Evolutionary conservation across 2,113 vertebrate genomes (phyloP), one percentile per base, ranked within the genome.

Genomic region (Lipophrys pholis): DNA sequence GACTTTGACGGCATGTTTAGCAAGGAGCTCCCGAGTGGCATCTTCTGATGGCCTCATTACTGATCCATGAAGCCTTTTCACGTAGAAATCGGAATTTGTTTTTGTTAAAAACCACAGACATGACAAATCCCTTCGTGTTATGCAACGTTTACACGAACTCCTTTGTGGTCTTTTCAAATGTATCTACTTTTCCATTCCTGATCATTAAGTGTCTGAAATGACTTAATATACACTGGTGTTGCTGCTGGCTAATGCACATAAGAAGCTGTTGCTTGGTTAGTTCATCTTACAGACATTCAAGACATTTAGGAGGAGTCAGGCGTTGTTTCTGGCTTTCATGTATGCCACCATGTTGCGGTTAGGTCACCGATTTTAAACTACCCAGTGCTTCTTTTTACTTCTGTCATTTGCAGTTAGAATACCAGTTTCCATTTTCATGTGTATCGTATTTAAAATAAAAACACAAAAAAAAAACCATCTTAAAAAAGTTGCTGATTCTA

Each of bases 1-100:
- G 96, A 97, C 89, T 95, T 99, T 40, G 96, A 98, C 89, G 96
- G 96, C 91, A 96, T 99, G 96, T 99, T 99, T 90, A 98, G 95
- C 84, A 97, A 97, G 91, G 98, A 99, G 61, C 87, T 99, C 71
- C 97, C 96, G 63, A 97, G 94, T 2, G 97, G 97, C 11, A 98
- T 99, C 80, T 99, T 99, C 92, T 99, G 90, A 96, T 70, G 63
- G 6, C 63, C 70, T 66, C 15, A 54, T 56, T 30, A 21, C 21
- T 49, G 65, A 53, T 55, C 45, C 49, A 41, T 48, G 49, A 62
- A 88, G 54, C 38, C 72, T 79, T 84, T 39, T 5, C 1, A 77
- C 70, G 60, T 10, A 79, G 73, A 60, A 57, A 42, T 41, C 10
- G 70, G 86, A 71, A 76, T 82, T 82, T 77, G 61, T 52, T 87